Conservation (phyloP, 2,797 vertebrate species). For the Chrosomus eos region DNA sequence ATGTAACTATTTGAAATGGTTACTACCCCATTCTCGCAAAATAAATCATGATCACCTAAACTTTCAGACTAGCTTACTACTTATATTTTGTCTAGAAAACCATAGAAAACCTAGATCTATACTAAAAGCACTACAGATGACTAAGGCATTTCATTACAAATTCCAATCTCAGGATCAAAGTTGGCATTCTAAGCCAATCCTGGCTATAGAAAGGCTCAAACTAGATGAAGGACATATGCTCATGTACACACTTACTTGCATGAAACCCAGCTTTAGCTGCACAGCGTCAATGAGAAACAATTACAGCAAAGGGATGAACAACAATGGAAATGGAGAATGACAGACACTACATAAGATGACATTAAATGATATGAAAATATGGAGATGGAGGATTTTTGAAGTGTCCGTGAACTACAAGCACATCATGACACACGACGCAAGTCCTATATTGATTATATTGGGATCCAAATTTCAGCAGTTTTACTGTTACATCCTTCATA, state of each 20-base stretch:
- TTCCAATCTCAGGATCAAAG: not conserved
- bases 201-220: not conserved
- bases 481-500: not conserved
- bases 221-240: conserved; percentile 10
- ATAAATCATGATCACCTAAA: conserved; percentile 3
- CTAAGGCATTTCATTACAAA: conserved; percentile 19
- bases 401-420: not conserved
- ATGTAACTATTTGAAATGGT: not conserved
- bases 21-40: not conserved
- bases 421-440: not conserved
- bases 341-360: conserved; percentile 12
- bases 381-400: not conserved
- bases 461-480: not conserved
- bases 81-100: not conserved
- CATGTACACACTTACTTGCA: conserved; percentile 71
- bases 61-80: not conserved
- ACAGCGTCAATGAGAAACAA: conserved; percentile 45
- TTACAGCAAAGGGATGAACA: conserved; percentile 52
- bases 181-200: not conserved
- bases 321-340: conserved; percentile 50
- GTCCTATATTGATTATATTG: not conserved
- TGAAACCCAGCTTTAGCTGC: conserved; percentile 81
- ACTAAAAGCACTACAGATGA: conserved; percentile 10
- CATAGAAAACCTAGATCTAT: not conserved
- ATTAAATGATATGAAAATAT: conserved; percentile 2